phyloP scores from a whole-genome alignment of 2,113 vertebrate species.

The Delphinus delphis region DNA sequence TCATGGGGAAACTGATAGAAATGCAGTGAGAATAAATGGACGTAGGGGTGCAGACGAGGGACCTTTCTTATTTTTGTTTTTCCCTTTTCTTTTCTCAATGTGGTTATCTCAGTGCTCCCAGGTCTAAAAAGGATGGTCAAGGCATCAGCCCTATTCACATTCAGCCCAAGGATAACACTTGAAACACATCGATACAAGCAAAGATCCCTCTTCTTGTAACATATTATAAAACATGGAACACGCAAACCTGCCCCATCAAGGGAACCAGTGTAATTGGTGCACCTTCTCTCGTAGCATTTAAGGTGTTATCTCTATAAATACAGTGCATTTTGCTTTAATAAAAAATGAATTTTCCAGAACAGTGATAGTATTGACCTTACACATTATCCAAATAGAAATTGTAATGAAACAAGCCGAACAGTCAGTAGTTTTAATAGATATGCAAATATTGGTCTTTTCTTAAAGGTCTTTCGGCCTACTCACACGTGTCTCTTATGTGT shows the following conservation, averaged over 20 bases:
- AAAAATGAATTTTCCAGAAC: slow-evolving; percentile 89
- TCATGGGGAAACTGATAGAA: not conserved
- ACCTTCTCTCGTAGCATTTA: slow-evolving; percentile 69
- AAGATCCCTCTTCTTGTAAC: slow-evolving; percentile 1
- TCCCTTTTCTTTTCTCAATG: not conserved
- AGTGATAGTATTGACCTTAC: slow-evolving; percentile 89
- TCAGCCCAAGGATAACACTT: not conserved
- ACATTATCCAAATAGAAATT: slow-evolving; percentile 89
- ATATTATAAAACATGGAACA: not conserved
- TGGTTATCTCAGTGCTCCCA: not conserved
- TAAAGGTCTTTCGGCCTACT: slow-evolving; percentile 87
- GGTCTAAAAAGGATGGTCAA: not conserved
- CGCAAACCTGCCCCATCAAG: slow-evolving; percentile 8
- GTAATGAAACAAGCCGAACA: slow-evolving; percentile 89
- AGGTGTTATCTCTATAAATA: slow-evolving; percentile 76
- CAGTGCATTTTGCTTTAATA: slow-evolving; percentile 84
- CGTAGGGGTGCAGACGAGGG: not conserved
- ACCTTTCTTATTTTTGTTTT: not conserved
- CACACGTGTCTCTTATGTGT: slow-evolving; percentile 81
- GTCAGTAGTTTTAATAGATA: slow-evolving; percentile 89
- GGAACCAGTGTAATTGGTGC: slow-evolving; percentile 69
- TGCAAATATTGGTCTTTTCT: slow-evolving; percentile 91
- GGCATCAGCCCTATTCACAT: not conserved
- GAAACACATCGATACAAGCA: not conserved
- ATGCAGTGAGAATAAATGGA: not conserved